These are phyloP conservation scores for Chiloscyllium punctatum DNA, from an alignment of 2,797 vertebrate species.

Conservation along the genomic window DNA sequence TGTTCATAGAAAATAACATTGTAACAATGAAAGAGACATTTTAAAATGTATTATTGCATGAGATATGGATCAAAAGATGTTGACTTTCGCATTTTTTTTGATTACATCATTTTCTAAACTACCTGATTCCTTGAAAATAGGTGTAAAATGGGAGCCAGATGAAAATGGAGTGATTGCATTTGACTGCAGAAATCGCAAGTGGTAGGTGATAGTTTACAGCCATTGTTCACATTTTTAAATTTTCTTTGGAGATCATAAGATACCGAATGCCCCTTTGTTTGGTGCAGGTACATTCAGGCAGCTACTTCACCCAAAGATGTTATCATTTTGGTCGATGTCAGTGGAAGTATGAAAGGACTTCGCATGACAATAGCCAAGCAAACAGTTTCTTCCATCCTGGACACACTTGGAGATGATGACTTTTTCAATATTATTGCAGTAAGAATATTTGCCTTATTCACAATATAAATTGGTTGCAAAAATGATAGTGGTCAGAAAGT, in stretches of 20 bases:
- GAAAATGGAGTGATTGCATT: constrained; percentile 96
- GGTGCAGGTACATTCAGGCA: constrained; percentile 86
- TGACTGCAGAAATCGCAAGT: constrained; percentile 95
- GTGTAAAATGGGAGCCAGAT: constrained; percentile 96
- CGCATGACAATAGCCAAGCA: constrained; percentile 91
- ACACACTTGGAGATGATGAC: constrained; percentile 93
- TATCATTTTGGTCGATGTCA: constrained; percentile 92
- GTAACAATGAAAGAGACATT: neutral
- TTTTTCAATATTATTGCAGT: constrained; percentile 98
- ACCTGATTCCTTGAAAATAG: constrained; percentile 50
- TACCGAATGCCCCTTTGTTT: neutral
- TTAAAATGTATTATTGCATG: neutral
- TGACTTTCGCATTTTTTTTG: constrained; percentile 40
- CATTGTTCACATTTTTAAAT: neutral
- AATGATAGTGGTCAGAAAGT: neutral
- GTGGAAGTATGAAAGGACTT: constrained; percentile 96
- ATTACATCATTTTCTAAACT: constrained; percentile 41
- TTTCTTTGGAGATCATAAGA: neutral
- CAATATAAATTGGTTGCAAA: neutral
- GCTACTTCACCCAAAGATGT: constrained; percentile 96
- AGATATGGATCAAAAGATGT: neutral
- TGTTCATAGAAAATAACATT: constrained; percentile 3
- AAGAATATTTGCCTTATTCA: constrained; percentile 50
- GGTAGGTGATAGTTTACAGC: constrained; percentile 56
- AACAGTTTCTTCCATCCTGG: constrained; percentile 94